A percentile compares a stretch with the other conserved stretches of the same genome.
Evolutionary conservation across 2,797 vertebrate genomes (phyloP).

Genomic region (Muraenolepis orangiensis): DNA sequence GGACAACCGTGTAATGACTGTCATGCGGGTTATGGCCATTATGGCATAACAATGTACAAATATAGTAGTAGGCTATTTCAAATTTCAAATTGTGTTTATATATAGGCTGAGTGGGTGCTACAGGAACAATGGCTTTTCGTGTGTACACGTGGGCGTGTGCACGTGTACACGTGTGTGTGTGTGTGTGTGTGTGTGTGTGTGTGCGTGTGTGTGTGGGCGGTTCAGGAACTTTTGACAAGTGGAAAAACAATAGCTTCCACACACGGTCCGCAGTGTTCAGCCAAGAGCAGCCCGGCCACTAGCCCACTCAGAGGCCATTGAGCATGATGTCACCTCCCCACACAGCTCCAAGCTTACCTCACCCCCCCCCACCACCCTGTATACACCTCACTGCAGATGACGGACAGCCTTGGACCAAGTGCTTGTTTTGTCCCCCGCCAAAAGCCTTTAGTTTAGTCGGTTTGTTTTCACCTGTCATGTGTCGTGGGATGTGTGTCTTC

Average conservation of each 20-base stretch:
- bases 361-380: too few relatives aligned
- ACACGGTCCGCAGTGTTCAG: conserved; percentile 35
- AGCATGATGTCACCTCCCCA: conserved; percentile 50
- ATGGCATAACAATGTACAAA: background rate
- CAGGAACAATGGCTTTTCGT: background rate
- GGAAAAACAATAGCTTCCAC: conserved; percentile 34
- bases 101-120: background rate
- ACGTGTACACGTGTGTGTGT: background rate
- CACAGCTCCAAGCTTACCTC: conserved; percentile 34
- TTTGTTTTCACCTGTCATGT: conserved; percentile 17
- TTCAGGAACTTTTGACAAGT: conserved; percentile 42
- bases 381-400: background rate
- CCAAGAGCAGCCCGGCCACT: conserved; percentile 36
- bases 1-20: background rate
- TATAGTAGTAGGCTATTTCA: background rate
- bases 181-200: conserved; percentile 5
- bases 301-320: conserved; percentile 28
- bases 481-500: conserved; percentile 34
- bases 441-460: conserved; percentile 9
- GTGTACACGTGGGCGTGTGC: background rate
- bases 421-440: conserved; percentile 14
- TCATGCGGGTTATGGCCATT: background rate
- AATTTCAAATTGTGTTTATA: background rate
- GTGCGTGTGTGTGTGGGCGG: background rate
- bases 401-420: conserved; percentile 17